Conservation (phyloP, 2,113 vertebrate species). For the Thamnaconus septentrionalis region DNA sequence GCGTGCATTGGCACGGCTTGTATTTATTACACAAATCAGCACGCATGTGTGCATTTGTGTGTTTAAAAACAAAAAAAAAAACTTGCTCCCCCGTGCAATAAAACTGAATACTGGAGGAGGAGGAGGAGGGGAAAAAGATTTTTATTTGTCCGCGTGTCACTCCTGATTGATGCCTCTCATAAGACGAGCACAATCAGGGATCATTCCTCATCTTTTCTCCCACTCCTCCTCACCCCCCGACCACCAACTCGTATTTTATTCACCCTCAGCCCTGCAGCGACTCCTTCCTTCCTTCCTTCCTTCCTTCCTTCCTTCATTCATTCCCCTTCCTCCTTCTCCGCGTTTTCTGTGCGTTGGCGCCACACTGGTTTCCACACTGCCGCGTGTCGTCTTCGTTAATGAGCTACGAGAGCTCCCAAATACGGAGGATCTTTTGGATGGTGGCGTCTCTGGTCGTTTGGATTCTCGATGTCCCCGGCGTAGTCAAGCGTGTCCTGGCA, state of each 20-base stretch:
- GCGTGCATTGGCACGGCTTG: neutral
- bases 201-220: constrained; percentile 73
- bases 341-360: constrained; percentile 20
- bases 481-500: too few relatives aligned
- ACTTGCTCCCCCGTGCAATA: constrained; percentile 20
- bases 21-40: neutral
- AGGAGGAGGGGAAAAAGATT: constrained; percentile 17
- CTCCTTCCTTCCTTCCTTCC: too few relatives aligned
- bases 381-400: constrained; percentile 43
- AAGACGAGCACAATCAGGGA: constrained; percentile 72
- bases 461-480: too few relatives aligned
- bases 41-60: constrained; percentile 23
- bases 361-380: constrained; percentile 55
- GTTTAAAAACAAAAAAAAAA: too few relatives aligned
- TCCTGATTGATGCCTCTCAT: constrained; percentile 80
- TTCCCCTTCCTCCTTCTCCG: too few relatives aligned
- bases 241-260: constrained; percentile 57
- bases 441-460: too few relatives aligned
- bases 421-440: too few relatives aligned
- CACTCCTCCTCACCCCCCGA: constrained; percentile 52
- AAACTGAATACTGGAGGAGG: constrained; percentile 75
- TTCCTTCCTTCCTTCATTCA: too few relatives aligned
- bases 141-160: constrained; percentile 72
- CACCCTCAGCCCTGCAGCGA: neutral
- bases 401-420: too few relatives aligned